Evolutionary conservation across 2,888 invertebrate species (phyloP), one percentile per base, ranked within the genome.

Genomic region (Endotricha flammealis): DNA sequence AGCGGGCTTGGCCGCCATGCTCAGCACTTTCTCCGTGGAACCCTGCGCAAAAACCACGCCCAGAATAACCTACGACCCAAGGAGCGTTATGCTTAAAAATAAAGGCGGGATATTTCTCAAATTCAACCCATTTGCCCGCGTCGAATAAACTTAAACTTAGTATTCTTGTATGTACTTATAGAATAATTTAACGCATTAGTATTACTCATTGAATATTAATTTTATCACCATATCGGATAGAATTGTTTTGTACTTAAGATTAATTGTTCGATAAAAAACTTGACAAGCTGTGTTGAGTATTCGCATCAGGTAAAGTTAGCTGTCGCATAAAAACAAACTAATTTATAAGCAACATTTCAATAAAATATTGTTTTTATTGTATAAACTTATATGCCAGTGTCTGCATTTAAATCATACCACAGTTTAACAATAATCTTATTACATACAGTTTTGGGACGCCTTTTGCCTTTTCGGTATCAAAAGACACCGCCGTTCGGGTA

Each of bases 21-120:
- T 86, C 33, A 66, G 64, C 41, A 58, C 54, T 1, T 75, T 73
- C 45, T 25, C 41, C 6, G 69, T 86, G 38, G 79, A 80, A 44
- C 81, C 85, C 1, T 81, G 85, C 49, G 51, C 67, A 1, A 64
- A 55, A 17, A 86, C 86, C 6, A 77, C 83, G 4, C 49, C 80
- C 1, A 50, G 41, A 3, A 81, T 86, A 38, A 55, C 74, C 14
- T 86, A 83, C 49, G 86, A 86, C 36, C 64, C 86, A 1, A 59
- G 86, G 33, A 86, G 86, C 41, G 79, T 86, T 12, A 77, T 86
- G 76, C 64, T 86, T 8, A 86, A 85, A 55, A 86, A 85, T 51
- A 79, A 77, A 55, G 86, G 85, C 28, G 75, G 85, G 35, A 85
- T 86, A 45, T 83, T 75, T 73, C 65, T 86, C 23, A 64, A 63